A percentile compares a stretch with the other conserved stretches of the same genome.
Evolutionary conservation across 1,140 invertebrate genomes (phyloP).

Genomic region (Eriocheir sinensis): DNA sequence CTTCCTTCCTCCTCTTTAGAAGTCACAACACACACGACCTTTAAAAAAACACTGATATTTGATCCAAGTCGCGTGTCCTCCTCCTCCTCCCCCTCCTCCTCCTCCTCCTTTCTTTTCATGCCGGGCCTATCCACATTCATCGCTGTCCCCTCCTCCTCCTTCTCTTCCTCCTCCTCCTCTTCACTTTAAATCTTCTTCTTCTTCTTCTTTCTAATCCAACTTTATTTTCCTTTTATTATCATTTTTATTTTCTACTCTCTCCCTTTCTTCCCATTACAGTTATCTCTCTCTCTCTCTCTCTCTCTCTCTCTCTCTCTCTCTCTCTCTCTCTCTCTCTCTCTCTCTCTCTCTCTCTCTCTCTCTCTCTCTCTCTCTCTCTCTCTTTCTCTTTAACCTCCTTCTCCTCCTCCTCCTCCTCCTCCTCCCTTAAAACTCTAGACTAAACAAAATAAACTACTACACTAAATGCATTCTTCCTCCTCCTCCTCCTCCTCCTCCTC

Average conservation of each 20-base stretch:
- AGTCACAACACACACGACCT: neutral
- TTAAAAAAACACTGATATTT: neutral
- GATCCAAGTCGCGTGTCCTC: neutral
- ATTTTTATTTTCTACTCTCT: neutral
- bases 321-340: conserved; percentile 22
- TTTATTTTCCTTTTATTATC: neutral
- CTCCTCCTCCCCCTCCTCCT: too few relatives aligned
- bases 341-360: conserved; percentile 22
- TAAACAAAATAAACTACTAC: too few relatives aligned
- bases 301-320: neutral
- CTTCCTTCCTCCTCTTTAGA: neutral
- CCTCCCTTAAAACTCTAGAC: too few relatives aligned
- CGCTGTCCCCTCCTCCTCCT: neutral
- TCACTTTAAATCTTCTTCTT: neutral
- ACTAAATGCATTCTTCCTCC: neutral
- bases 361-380: conserved; percentile 1
- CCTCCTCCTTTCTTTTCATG: neutral
- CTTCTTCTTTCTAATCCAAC: too few relatives aligned
- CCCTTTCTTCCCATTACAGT: neutral
- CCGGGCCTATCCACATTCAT: too few relatives aligned
- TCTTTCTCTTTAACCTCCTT: neutral
- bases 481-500: neutral
- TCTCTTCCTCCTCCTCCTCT: neutral
- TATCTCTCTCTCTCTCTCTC: too few relatives aligned
- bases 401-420: neutral